phyloP scores from a whole-genome alignment of 2,797 vertebrate genomes.

The Eospalax fontanierii region DNA sequence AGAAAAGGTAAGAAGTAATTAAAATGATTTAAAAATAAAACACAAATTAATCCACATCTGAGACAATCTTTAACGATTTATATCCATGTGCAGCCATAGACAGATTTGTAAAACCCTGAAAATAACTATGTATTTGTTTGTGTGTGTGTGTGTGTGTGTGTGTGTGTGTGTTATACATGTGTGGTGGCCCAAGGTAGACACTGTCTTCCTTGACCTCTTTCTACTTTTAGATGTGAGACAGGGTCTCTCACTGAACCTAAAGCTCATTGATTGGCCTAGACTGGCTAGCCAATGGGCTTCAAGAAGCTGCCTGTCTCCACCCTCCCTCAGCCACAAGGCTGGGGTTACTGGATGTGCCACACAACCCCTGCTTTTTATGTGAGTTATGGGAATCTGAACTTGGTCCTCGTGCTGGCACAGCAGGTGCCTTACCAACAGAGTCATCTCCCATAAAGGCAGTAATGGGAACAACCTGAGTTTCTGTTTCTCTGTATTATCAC shows the following conservation, averaged over 20 bases:
- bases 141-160: not conserved
- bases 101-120: not conserved
- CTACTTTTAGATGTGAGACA: not conserved
- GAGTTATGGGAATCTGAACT: not conserved
- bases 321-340: not conserved
- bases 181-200: no score
- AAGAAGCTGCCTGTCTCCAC: not conserved
- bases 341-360: not conserved
- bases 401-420: not conserved
- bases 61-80: not conserved
- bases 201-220: not conserved
- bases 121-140: not conserved
- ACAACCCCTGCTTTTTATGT: not conserved
- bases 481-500: no score
- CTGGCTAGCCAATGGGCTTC: not conserved
- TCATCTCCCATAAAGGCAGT: not conserved
- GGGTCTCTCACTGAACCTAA: no score
- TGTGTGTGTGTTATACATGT: not conserved
- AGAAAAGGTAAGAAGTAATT: not conserved
- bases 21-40: not conserved
- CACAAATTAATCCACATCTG: not conserved
- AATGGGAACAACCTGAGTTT: no score
- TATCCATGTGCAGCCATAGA: not conserved
- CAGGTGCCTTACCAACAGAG: not conserved
- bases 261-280: not conserved